Base-by-base conservation (phyloP, 1,140 invertebrate genomes). In the Drosophila ogumai region DNA sequence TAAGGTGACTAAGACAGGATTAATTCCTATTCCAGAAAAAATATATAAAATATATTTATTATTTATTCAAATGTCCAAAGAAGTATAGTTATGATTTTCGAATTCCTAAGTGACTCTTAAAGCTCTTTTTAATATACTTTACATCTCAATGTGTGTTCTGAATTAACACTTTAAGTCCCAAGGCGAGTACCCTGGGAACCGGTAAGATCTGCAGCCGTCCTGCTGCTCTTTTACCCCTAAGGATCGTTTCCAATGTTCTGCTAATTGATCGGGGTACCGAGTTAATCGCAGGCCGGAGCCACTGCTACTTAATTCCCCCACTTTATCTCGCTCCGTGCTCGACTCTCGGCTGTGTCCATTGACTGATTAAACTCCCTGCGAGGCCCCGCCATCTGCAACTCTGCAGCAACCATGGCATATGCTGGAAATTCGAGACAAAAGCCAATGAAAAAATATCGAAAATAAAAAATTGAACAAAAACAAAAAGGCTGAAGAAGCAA, bases 391-490 rank as follows among this genome's bases (percentile, higher is more conserved):
- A 76, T 55, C 55, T 76, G 71, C 74, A 43, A 9, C 38, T 57
- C 46, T 22, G 28, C 63, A 54, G 67, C 79, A 74, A 76, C 40
- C 28, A 49, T 68, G 43, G 79, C 84, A 80, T 88, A 82, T 84
- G 84, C 67, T 84, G 72, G 74, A 88, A 88, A 87, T 64, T 59
- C 65, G 84, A 87, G 80, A 87, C 67, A 72, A 69, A 59, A 59
- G 64, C 40, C 59, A 56, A 59, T 58, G 43, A 80, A 76, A 68
- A 79, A 60, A 40, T 50, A 61, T 63, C 15, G 46, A 64, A 57
- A 63, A 66, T 46, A 44, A 77, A 73, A 56, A 76, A 59, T 41
- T 79, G 36, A 19, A 41, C 38, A 47, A 34, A 64, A 25, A 36
- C 31, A 47, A 47, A 69, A 73, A 38, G n/a, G 61, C 38, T 31